These are phyloP conservation scores for Semotilus atromaculatus DNA, from an alignment of 2,797 vertebrate genomes.

Conservation along the genomic window DNA sequence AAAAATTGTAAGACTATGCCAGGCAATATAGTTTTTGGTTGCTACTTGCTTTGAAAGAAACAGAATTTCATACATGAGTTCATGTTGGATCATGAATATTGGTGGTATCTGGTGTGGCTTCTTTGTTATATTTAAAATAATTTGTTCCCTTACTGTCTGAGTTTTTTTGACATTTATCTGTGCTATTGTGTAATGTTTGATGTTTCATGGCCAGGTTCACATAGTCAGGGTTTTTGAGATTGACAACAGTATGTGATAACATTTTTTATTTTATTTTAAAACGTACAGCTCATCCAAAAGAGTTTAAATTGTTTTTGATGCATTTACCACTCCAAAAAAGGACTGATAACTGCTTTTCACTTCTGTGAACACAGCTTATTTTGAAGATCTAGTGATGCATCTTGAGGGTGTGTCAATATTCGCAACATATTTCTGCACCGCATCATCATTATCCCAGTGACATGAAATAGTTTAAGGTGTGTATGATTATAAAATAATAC, in stretches of 20 bases:
- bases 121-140: neutral
- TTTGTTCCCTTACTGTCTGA: neutral
- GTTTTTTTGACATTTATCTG: neutral
- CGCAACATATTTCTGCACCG: slow-evolving; percentile 64
- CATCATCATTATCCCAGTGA: slow-evolving; percentile 35
- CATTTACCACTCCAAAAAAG: neutral
- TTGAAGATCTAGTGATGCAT: slow-evolving; percentile 19
- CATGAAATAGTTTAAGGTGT: neutral
- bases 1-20: neutral
- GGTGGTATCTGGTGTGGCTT: neutral
- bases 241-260: neutral
- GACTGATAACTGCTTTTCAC: neutral
- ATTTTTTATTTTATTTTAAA: too few relatives aligned
- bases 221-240: neutral
- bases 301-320: too few relatives aligned
- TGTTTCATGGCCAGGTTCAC: neutral
- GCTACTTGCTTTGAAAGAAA: neutral
- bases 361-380: neutral
- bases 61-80: neutral
- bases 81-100: neutral
- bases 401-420: slow-evolving; percentile 70
- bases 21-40: neutral
- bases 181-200: neutral
- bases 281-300: too few relatives aligned
- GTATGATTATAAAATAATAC: slow-evolving; percentile 19